These are phyloP conservation scores for Erythrocebus patas DNA, from an alignment of 2,113 vertebrate species.

Conservation along the genomic window DNA sequence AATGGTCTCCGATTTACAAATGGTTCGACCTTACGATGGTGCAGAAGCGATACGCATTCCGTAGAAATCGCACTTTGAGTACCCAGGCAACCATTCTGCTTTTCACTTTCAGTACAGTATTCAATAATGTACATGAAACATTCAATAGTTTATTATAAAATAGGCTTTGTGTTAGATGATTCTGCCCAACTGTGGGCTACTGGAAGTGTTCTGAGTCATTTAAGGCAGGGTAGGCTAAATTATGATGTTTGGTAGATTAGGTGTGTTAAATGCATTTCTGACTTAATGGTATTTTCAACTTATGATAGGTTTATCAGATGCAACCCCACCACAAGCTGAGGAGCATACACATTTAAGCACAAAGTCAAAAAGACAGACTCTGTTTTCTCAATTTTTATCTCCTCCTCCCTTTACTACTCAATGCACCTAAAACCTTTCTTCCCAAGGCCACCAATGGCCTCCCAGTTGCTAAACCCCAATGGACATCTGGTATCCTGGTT, in stretches of 20 bases:
- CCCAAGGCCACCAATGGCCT: not conserved
- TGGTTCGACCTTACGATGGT: not conserved
- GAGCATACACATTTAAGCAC: not conserved
- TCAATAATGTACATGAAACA: not conserved
- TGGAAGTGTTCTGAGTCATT: not conserved
- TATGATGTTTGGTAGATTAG: not conserved
- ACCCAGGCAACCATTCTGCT: not conserved
- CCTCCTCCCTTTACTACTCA: not conserved
- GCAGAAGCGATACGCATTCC: not conserved
- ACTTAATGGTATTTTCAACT: not conserved
- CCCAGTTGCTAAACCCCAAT: not conserved
- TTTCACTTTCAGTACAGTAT: not conserved
- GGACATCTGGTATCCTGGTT: not conserved
- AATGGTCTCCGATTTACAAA: not conserved
- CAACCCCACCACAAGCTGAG: not conserved
- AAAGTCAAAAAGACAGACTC: not conserved
- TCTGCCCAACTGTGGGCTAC: not conserved
- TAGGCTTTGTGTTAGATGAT: not conserved
- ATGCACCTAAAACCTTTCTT: not conserved
- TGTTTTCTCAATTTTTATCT: constrained; percentile 1
- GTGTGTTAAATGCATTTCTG: not conserved
- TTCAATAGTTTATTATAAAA: not conserved
- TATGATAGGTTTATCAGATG: not conserved
- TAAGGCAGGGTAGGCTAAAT: not conserved
- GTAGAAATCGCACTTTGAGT: not conserved